Evolutionary conservation across 2,113 vertebrate genomes (phyloP), one percentile per base, ranked within the genome.

Genomic region (Crotalus tigris): DNA sequence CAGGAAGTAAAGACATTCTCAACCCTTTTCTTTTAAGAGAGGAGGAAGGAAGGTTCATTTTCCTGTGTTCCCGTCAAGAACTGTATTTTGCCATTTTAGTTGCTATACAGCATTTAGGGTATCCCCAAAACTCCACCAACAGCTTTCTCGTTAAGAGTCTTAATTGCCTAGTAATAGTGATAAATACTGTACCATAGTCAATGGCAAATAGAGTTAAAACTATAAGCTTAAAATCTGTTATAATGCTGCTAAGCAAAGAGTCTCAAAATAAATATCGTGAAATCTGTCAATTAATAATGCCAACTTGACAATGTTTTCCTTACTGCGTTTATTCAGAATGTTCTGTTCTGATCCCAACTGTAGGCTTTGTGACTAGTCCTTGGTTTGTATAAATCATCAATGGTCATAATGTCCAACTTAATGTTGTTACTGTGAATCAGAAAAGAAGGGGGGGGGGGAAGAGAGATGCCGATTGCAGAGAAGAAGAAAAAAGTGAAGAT

Each of bases 1-100:
- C 88, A 93, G 92, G 92, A 93, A 93, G 61, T 90, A 53, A 90
- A 93, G n/a, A 61, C 24, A 90, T 90, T 39, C 24, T 93, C 13
- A 89, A 81, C 24, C 44, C 81, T 39, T 93, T 90, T 90, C 92
- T 90, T 93, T 33, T 39, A 33, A 93, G 49, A 92, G 64, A n/a
- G 39, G 49, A 57, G 91, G 69, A 59, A 81, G 92, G 88, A 89
- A 85, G 69, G 29, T 10, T 86, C n/a, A 61, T 49, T 61, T 93
- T 90, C 88, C 92, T 93, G 75, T 93, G 88, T 90, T 86, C 46
- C 88, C 59, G 12, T 90, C 75, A 90, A 90, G 69, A 90, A 90
- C 39, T 85, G 19, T 64, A 26, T 85, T 61, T 86, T 90, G 88
- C 46, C 46, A 90, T 13, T 86, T 93, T 19, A 44, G 89, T 85